phyloP scores from a whole-genome alignment of 2,113 vertebrate genomes.

The Ammodytes dubius region DNA sequence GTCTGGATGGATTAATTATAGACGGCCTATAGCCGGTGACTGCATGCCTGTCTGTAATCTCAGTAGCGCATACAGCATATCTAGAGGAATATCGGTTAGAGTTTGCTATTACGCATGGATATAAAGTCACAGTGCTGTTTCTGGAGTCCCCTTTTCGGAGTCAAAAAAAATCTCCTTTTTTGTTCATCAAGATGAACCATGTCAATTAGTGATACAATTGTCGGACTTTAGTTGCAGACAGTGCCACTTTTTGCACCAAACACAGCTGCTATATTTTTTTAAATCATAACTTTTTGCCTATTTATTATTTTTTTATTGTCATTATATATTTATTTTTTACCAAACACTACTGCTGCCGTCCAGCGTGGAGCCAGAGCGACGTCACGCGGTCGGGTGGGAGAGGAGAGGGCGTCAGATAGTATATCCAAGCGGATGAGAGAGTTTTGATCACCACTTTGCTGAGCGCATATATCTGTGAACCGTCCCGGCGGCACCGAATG shows the following conservation, averaged over 20 bases:
- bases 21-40: conserved; percentile 1
- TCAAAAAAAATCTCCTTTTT: neutral
- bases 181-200: neutral
- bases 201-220: conserved; percentile 1
- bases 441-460: conserved; percentile 31
- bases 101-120: neutral
- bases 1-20: conserved; percentile 47
- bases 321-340: neutral
- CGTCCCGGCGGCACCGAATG: conserved; percentile 17
- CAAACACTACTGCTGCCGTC: conserved; percentile 17
- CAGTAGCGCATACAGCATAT: no score
- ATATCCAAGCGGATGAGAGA: conserved; percentile 12
- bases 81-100: neutral
- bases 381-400: conserved; percentile 42
- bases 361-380: conserved; percentile 39
- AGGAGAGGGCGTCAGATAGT: conserved; percentile 52
- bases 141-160: neutral
- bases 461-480: conserved; percentile 58
- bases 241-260: no score
- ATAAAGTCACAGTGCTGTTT: neutral
- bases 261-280: no score
- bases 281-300: no score
- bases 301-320: no score
- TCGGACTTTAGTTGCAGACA: no score
- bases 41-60: neutral